A percentile compares a stretch with the other conserved stretches of the same genome.
Evolutionary conservation across 2,888 invertebrate species (phyloP).

Genomic region (Tenthredo notha): DNA sequence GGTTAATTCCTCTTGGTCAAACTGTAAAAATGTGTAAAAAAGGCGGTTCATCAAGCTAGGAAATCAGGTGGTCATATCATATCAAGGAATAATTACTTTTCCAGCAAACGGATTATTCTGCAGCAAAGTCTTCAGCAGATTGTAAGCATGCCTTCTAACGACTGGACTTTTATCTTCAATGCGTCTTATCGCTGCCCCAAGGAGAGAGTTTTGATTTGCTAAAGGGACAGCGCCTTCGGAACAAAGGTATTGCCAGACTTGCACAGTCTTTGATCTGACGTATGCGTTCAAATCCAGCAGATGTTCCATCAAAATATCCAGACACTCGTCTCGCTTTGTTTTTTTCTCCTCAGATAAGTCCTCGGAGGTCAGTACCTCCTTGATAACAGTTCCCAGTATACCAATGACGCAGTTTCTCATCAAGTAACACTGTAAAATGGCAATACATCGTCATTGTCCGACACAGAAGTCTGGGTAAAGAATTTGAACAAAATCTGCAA

Average conservation of each 20-base stretch:
- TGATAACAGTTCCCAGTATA: conserved; percentile 90
- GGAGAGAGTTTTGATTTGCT: conserved; percentile 84
- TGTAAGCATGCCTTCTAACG: conserved; percentile 92
- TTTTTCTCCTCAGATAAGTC: conserved; percentile 85
- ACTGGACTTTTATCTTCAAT: conserved; percentile 90
- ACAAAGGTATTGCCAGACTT: conserved; percentile 90
- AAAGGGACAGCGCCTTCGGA: conserved; percentile 90
- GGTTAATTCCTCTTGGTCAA: conserved; percentile 81
- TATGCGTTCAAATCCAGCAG: conserved; percentile 91
- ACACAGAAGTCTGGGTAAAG: conserved; percentile 7
- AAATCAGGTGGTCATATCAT: not conserved
- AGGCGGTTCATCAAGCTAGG: not conserved
- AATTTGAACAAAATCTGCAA: conserved; percentile 50
- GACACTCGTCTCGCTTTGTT: conserved; percentile 87
- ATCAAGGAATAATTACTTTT: conserved; percentile 78
- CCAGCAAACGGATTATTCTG: conserved; percentile 93
- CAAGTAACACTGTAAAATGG: conserved; percentile 79
- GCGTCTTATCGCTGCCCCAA: conserved; percentile 85
- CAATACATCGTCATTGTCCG: not conserved
- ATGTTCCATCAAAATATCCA: conserved; percentile 90
- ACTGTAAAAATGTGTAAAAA: conserved; percentile 60
- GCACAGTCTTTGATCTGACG: conserved; percentile 91
- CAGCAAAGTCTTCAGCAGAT: conserved; percentile 88
- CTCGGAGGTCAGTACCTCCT: conserved; percentile 87
- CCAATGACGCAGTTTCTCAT: conserved; percentile 91